Base-by-base conservation (phyloP, 2,113 vertebrate species). In the Nematolebias whitei region DNA sequence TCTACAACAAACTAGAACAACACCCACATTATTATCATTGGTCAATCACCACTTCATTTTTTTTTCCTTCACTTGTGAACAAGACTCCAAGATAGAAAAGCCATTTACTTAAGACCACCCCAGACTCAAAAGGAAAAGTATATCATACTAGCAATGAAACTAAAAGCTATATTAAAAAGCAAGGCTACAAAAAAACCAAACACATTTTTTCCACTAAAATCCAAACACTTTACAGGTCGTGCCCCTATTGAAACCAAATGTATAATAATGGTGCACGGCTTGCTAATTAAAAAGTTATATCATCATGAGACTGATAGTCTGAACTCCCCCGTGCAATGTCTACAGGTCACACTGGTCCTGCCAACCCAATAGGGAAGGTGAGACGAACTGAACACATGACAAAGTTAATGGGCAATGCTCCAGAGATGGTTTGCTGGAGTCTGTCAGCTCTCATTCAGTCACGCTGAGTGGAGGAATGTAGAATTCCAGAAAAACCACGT, bases 371-470 rank as follows among this genome's bases (percentile, higher is more conserved):
- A n/a, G 20, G 76, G 61, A 69, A 57, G 60, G 19, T 1, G 65
- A 63, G 65, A 62, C 22, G 40, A 51, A 62, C 1, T 53, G 62
- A 82, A 82, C 1, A 45, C 76, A 69, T 82, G 77, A 69, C 71
- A 18, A 74, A 64, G 68, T 80, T 78, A 78, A 86, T 78, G 74
- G 70, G 63, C 18, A 4, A 55, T 55, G 60, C 52, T 7, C 26
- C 76, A 24, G 60, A 72, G 64, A 73, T 71, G 71, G 38, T 64
- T 62, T 56, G 40, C 52, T 39, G 74, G 53, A 56, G 74, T 48
- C 68, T 76, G 80, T 83, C 84, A 71, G 68, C 45, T 86, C 80
- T n/a, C 47, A 79, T 86, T 58, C 78, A 71, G 59, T 83, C 75
- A 79, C 48, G 70, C 19, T 5, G 19, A 50, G 58, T 13, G n/a